These are phyloP conservation scores for Psettodes erumei DNA, from an alignment of 2,113 vertebrate species.

Conservation along the genomic window DNA sequence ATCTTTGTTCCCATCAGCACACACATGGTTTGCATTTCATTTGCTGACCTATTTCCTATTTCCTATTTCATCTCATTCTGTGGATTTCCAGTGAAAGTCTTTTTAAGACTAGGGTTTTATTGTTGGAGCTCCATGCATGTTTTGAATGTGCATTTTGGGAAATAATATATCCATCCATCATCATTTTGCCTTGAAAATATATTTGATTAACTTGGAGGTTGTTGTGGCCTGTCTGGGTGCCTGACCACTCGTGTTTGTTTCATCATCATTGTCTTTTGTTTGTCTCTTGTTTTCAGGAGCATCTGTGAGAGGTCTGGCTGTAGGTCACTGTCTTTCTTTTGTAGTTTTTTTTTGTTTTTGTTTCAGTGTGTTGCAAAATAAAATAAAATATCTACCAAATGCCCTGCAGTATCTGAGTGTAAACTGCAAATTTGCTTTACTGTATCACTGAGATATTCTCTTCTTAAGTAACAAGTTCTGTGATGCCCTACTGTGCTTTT, in stretches of 20 bases:
- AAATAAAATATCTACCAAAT: conserved; percentile 7
- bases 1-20: neutral
- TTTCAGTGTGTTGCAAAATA: neutral
- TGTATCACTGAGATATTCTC: conserved; percentile 18
- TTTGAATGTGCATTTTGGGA: neutral
- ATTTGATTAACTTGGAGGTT: neutral
- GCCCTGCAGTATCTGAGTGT: neutral
- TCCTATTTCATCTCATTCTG: too few relatives aligned
- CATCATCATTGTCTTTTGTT: neutral
- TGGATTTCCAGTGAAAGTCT: neutral
- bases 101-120: neutral
- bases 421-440: neutral
- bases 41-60: neutral
- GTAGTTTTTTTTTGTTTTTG: neutral
- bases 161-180: neutral
- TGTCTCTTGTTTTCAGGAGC: too few relatives aligned
- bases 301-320: neutral
- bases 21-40: neutral
- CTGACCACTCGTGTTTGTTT: neutral
- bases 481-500: conserved; percentile 24
- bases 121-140: too few relatives aligned
- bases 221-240: neutral
- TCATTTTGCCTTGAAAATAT: neutral
- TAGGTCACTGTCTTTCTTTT: neutral
- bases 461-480: neutral